Base-by-base conservation (phyloP, 2,888 invertebrate genomes). In the Tachina fera region DNA sequence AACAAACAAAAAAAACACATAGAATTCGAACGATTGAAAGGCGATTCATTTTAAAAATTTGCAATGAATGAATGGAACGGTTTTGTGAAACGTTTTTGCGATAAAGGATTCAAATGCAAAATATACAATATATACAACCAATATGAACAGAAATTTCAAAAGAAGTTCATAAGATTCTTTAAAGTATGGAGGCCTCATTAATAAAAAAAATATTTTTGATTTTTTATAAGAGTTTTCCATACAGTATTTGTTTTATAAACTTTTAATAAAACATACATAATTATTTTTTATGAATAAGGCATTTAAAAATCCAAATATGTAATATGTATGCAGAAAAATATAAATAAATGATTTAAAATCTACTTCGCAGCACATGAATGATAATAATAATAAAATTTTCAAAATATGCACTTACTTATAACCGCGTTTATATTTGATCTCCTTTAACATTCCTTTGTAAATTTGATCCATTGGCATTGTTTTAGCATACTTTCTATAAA, bases 381-480 rank as follows among this genome's bases (percentile, higher is more conserved):
- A 31, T 31, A 31, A 6, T 31, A 6, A 31, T 31, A 31, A 31
- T 31, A 31, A 31, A 5, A 31, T 31, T 31, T 31, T 31, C 31
- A 31, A 31, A 31, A 31, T 31, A 31, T 6, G 6, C 6, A 61
- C 70, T 49, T 47, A 86, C 83, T 70, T 45, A 58, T 84, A 65
- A 8, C 31, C 9, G 1, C 11, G 10, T 10, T 19, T 39, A 10
- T 22, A 47, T 49, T 71, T 70, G 10, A 80, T 39, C 47, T 74
- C 70, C 10, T 58, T 22, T 9, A 43, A 11, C 47, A 85, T 81
- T 31, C 22, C 22, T 6, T 13, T 45, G 41, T 49, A 45, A 39
- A 85, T 83, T 13, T 79, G 16, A 19, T 49, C 16, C 8, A 87
- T 84, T n/a, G 53, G 9, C 11, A 41, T 14, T 10, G 11, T 47